Percentiles rank a stretch among this genome's conserved stretches.
phyloP scores from a whole-genome alignment of 2,113 vertebrate species.

The Microcebus lehilahytsara region DNA sequence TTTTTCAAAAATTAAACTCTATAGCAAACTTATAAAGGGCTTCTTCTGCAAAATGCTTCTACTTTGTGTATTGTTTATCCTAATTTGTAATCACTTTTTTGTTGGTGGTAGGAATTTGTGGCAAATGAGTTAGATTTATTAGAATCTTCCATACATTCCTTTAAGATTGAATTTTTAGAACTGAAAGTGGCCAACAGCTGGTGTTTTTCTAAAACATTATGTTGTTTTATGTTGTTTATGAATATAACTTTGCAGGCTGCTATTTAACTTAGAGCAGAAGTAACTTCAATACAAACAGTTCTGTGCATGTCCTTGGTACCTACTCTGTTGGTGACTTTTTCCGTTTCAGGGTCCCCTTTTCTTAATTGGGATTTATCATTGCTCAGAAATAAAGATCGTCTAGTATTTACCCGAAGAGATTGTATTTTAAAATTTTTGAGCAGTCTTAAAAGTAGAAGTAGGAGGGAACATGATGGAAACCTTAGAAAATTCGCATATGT shows the following conservation, averaged over 20 bases:
- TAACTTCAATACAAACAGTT: neutral
- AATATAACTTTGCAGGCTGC: neutral
- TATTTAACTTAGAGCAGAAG: neutral
- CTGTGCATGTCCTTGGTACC: neutral
- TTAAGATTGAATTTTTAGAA: slow-evolving; percentile 42
- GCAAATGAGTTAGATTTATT: neutral
- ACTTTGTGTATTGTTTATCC: neutral
- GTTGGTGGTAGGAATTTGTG: neutral
- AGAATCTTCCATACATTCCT: neutral
- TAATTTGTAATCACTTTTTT: neutral
- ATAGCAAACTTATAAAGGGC: neutral
- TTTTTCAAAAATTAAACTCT: neutral
- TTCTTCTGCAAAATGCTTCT: neutral
- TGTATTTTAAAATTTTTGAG: neutral
- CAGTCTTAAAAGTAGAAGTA: neutral
- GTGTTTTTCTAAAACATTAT: neutral
- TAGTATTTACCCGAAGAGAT: neutral
- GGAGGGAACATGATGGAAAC: neutral
- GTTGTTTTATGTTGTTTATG: neutral
- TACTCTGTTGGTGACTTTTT: neutral
- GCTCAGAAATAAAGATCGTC: neutral
- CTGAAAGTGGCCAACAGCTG: neutral
- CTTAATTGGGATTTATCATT: slow-evolving; percentile 28
- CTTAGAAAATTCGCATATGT: neutral
- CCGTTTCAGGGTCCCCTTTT: neutral